Base-by-base conservation (phyloP, 2,797 vertebrate species). In the Tadarida brasiliensis region DNA sequence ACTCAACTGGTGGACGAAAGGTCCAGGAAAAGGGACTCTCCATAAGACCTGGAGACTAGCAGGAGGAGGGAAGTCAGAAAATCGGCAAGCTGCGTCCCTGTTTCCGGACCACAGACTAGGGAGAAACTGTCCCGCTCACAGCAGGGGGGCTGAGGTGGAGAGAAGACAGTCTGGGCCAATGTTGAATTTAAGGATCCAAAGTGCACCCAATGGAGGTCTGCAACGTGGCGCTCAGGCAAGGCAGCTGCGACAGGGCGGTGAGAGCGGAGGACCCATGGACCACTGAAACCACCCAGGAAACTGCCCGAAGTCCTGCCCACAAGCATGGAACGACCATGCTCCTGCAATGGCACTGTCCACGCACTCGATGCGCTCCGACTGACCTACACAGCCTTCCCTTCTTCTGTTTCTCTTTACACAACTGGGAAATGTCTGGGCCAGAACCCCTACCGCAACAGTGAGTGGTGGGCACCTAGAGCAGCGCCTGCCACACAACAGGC, bases 201-300 rank as follows among this genome's bases (percentile, higher is more conserved):
- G 49, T 4, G 16, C 19, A 15, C 22, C 26, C 76, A 28, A 35
- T 0, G 26, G 56, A 83, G 56, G 57, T 3, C 20, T 16, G 20
- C 7, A 26, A 15, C 11, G 15, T 2, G 74, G 56, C 3, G 1
- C 17, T 16, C 30, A 24, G n/a, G 56, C 1, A 9, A 44, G 7
- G 7, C 14, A 11, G 0, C 14, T 26, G 8, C 0, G 39, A 16
- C 7, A 2, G 11, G n/a, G 35, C 10, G 9, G 19, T 1, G 44
- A n/a, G 11, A 15, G 11, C 0, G 44, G 0, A 51, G 39, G 74
- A 16, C 9, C n/a, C 10, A n/a, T 1, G n/a, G 8, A 59, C 4
- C 11, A 26, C 54, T 11, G 24, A 10, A 14, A 22, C 35, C 7
- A 33, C 33, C 3, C 30, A 11, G 47, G 51, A 93, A 63, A 15